phyloP scores from a whole-genome alignment of 92 coral and sea anemone species.

The Heteractis magnifica region DNA sequence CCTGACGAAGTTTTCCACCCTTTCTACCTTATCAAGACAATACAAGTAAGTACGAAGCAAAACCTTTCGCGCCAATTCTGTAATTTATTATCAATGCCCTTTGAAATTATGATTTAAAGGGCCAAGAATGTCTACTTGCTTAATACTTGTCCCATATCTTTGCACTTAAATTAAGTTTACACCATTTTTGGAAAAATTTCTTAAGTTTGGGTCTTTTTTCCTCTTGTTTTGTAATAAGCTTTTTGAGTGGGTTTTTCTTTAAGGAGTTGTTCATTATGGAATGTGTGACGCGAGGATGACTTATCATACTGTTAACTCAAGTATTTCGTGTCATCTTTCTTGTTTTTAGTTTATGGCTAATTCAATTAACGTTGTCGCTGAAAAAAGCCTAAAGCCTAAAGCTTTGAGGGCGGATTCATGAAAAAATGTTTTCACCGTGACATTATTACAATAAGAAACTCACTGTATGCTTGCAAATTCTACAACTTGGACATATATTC shows the following conservation, averaged over 20 bases:
- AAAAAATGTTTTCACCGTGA: not conserved
- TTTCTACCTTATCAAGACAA: conserved; percentile 73
- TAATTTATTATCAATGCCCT: not conserved
- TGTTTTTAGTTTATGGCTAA: not conserved
- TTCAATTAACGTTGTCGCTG: not conserved
- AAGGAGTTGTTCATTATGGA: not conserved
- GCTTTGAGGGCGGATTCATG: not conserved
- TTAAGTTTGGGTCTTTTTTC: not conserved
- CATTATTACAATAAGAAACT: too few species aligned
- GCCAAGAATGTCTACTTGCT: not conserved
- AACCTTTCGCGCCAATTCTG: not conserved
- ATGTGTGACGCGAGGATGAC: not conserved
- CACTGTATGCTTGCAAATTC: too few species aligned
- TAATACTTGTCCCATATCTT: not conserved
- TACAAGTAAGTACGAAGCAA: conserved; percentile 51
- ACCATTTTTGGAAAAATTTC: not conserved
- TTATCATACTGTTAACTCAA: not conserved
- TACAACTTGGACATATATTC: too few species aligned
- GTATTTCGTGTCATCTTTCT: conserved; percentile 7
- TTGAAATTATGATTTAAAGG: not conserved
- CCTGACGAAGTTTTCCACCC: conserved; percentile 65
- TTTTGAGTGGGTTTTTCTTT: not conserved
- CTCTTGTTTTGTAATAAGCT: not conserved
- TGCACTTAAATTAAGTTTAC: not conserved
- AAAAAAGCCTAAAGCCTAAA: not conserved